A percentile compares a stretch with the other conserved stretches of the same genome.
phyloP scores from a whole-genome alignment of 2,113 vertebrate species.

The Glaucomys volans region DNA sequence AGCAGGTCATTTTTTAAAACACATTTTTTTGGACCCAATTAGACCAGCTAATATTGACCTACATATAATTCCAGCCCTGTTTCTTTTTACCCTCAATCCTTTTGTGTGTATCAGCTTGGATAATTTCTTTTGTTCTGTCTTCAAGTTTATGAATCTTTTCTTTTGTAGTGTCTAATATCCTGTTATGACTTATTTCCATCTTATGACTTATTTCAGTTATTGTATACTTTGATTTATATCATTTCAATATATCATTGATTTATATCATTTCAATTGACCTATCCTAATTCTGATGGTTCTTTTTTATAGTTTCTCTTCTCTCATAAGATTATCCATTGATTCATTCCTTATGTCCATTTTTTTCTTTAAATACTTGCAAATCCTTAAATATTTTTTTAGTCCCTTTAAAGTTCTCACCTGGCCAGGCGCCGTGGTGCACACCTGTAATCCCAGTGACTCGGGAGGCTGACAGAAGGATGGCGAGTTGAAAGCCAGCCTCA shows the following conservation, averaged over 20 bases:
- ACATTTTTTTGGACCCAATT: neutral
- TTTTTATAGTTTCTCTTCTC: neutral
- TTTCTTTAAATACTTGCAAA: neutral
- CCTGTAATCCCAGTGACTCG: no score
- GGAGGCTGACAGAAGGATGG: no score
- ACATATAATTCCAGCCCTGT: neutral
- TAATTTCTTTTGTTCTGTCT: neutral
- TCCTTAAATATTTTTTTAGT: neutral
- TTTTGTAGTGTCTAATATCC: neutral
- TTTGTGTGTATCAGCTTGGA: neutral
- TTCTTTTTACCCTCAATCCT: no score
- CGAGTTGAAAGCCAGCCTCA: no score
- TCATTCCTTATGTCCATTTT: neutral
- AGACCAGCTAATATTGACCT: neutral
- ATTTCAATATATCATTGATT: neutral
- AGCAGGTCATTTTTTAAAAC: neutral
- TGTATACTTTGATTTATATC: neutral
- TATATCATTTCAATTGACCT: neutral
- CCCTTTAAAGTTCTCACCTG: neutral
- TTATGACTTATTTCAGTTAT: neutral
- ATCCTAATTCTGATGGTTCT: no score
- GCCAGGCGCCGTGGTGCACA: no score
- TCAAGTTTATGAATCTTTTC: neutral
- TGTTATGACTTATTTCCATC: neutral
- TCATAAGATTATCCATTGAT: neutral